Conservation (phyloP, 2,797 vertebrate genomes). For the Sebastes hubbsi region DNA sequence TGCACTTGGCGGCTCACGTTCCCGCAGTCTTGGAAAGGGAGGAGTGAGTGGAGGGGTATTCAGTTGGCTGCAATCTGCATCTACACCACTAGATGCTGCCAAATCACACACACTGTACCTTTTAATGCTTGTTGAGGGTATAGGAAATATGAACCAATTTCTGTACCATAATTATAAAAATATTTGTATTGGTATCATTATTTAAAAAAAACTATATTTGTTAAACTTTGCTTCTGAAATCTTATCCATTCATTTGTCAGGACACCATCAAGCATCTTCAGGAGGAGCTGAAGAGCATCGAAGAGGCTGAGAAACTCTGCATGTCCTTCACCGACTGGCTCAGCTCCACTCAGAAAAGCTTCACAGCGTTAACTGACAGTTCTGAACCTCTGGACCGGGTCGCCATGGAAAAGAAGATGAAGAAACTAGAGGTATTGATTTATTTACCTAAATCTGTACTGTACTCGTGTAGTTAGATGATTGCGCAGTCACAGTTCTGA, state of each 20-base stretch:
- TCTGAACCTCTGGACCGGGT: slow-evolving; percentile 86
- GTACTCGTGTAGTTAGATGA: background rate
- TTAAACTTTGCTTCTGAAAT: background rate
- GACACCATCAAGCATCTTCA: slow-evolving; percentile 92
- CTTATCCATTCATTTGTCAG: slow-evolving; percentile 69
- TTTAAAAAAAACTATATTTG: background rate
- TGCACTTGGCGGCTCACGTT: too few species aligned
- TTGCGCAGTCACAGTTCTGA: background rate
- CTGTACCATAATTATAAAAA: background rate
- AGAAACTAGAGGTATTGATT: slow-evolving; percentile 90
- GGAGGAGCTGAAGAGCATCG: slow-evolving; percentile 90
- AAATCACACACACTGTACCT: too few species aligned
- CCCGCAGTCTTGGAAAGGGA: too few species aligned
- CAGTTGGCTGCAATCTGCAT: too few species aligned
- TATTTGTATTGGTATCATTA: background rate
- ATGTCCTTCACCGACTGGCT: slow-evolving; percentile 90
- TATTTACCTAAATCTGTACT: background rate
- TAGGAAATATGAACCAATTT: background rate
- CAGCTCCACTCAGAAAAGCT: slow-evolving; percentile 84
- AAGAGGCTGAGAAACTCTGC: slow-evolving; percentile 89
- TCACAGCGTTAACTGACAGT: slow-evolving; percentile 80
- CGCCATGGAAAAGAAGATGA: slow-evolving; percentile 91
- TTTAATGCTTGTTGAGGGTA: background rate
- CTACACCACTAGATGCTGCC: too few species aligned
- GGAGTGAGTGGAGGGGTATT: too few species aligned